Base-by-base conservation (phyloP, 1,140 invertebrate species). In the Papilio helenus region DNA sequence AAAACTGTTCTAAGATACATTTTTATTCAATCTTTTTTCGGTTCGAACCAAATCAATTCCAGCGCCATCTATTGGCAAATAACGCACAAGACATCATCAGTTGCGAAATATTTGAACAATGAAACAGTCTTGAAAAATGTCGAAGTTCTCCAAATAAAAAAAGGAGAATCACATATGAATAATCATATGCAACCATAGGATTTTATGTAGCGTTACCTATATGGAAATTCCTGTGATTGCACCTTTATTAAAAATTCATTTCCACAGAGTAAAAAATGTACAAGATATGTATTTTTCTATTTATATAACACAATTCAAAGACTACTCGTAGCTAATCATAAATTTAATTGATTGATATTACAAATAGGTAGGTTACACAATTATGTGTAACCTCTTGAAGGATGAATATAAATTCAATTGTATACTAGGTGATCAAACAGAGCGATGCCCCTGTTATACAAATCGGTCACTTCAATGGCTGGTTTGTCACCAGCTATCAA, bases 401-500 rank as follows among this genome's bases (percentile, higher is more conserved):
- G 23, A 8, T 58, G 2, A 58, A 9, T 61, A 3, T 29, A 34
- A 16, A 68, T 76, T 76, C n/a, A 76, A 44, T 76, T 76, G 29
- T 58, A 58, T 20, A 76, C 23, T 3, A 58, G 12, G 16, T 39
- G 49, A 20, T 76, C 51, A 44, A 58, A 76, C 26, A 76, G 10
- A 58, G 55, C 74, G 46, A 76, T 20, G 29, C 49, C 20, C 9
- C 58, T 76, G 74, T 76, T 76, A 51, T 76, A 76, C 18, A 76
- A 76, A 7, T 76, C 74, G 16, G 74, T 76, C 26, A 76, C 76
- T n/a, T 77, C 76, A 20, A 49, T n/a, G 0, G 51, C 55, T 44
- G 76, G 55, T 44, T 79, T 76, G 4, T 79, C 80, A 8, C 79
- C 76, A 20, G 77, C 68, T 10, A 87, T 73, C 4, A 88, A 39